Evolutionary conservation across 2,113 vertebrate genomes (phyloP).

Genomic region (Eira barbara): DNA sequence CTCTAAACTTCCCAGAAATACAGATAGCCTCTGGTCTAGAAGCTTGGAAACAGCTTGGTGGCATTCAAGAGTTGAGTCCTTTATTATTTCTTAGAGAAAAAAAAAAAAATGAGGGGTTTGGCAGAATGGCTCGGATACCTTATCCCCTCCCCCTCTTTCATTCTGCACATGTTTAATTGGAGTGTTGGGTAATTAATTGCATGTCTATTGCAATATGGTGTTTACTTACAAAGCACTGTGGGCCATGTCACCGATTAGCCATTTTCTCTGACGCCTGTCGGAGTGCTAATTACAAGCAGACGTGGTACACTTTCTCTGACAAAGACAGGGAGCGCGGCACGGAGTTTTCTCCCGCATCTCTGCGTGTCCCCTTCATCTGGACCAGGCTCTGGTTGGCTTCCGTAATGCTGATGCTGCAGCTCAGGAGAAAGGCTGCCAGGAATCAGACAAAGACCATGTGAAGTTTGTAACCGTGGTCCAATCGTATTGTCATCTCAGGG

Average conservation of each 20-base stretch:
- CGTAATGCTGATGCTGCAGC: not conserved
- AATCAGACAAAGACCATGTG: not conserved
- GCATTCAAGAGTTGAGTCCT: conserved; percentile 14
- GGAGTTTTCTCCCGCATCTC: not conserved
- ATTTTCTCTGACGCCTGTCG: conserved; percentile 52
- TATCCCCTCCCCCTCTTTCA: not conserved
- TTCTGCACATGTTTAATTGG: conserved; percentile 53
- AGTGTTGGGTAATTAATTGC: conserved; percentile 57
- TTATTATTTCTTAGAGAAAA: conserved; percentile 53
- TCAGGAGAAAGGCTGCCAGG: conserved; percentile 19
- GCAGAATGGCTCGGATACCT: not conserved
- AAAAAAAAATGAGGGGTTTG: conserved; percentile 35
- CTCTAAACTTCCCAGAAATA: conserved; percentile 6
- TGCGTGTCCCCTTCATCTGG: not conserved
- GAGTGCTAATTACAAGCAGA: conserved; percentile 67
- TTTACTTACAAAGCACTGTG: conserved; percentile 73
- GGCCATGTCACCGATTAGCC: conserved; percentile 49
- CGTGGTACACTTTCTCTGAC: not conserved
- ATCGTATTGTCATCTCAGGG: not conserved
- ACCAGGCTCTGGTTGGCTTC: not conserved
- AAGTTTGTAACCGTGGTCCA: not conserved
- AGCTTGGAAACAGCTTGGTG: conserved; percentile 16
- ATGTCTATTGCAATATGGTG: conserved; percentile 51
- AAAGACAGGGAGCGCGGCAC: not conserved
- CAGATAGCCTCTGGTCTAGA: not conserved